Evolutionary conservation across 2,797 vertebrate genomes (phyloP).

Genomic region (Galago senegalensis): DNA sequence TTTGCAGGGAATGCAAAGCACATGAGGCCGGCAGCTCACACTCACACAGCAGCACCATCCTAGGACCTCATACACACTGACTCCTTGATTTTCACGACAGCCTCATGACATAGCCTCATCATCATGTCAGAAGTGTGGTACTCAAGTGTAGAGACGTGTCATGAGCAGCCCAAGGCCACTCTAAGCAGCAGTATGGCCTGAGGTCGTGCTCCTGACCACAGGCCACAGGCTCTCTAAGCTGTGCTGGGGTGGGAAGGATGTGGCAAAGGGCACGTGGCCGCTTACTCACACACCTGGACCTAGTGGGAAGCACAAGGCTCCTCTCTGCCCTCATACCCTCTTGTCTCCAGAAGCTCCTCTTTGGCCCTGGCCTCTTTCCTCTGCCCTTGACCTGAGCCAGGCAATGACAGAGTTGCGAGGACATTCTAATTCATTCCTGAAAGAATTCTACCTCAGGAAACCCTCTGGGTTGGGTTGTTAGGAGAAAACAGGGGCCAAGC

Average conservation of each 20-base stretch:
- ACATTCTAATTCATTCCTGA: neutral
- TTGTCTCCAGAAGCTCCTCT: neutral
- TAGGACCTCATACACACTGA: too few species aligned
- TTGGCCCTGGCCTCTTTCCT: neutral
- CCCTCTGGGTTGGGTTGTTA: neutral
- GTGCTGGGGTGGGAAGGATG: neutral
- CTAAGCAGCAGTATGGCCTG: neutral
- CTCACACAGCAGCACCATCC: rapidly evolving
- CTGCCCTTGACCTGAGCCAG: neutral
- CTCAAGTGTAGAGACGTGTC: neutral
- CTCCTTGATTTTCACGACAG: neutral
- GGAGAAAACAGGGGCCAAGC: neutral
- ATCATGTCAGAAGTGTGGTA: neutral
- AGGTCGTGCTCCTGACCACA: neutral
- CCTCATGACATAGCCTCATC: neutral
- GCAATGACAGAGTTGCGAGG: neutral
- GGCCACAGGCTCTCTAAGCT: neutral
- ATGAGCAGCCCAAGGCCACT: neutral
- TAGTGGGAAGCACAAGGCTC: neutral
- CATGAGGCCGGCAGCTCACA: neutral
- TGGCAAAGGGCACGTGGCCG: rapidly evolving
- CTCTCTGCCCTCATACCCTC: neutral
- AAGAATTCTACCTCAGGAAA: neutral
- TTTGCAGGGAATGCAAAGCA: neutral
- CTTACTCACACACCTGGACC: too few species aligned